Percentiles rank a stretch among this genome's conserved stretches.
Conservation (phyloP, 2,113 vertebrate species). For the Canis aureus region DNA sequence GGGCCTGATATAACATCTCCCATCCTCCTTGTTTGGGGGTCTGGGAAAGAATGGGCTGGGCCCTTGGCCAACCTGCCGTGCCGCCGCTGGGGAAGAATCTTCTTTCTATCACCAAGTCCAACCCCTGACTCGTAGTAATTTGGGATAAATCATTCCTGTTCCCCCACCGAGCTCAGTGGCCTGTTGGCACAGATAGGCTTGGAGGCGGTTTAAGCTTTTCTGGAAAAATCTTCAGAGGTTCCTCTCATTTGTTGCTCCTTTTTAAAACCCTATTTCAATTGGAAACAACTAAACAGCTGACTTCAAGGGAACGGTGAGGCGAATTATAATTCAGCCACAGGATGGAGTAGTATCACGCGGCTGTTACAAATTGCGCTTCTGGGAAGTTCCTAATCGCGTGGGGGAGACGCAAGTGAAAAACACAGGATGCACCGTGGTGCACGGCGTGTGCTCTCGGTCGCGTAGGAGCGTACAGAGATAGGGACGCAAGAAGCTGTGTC, state of each 20-base stretch:
- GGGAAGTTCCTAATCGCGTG: slow-evolving; percentile 39
- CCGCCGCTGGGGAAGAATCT: background rate
- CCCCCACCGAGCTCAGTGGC: background rate
- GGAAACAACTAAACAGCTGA: slow-evolving; percentile 39
- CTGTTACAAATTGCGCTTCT: background rate
- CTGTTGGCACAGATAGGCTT: background rate
- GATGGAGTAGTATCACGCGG: background rate
- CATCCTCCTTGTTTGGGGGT: rapidly evolving
- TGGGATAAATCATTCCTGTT: background rate
- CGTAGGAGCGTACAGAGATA: background rate
- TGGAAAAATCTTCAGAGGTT: slow-evolving; percentile 30
- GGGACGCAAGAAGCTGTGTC: background rate
- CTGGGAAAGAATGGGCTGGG: background rate
- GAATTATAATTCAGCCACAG: slow-evolving; percentile 33
- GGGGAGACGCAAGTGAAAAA: slow-evolving; percentile 8
- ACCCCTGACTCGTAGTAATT: background rate
- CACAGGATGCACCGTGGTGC: background rate
- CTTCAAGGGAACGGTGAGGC: slow-evolving; percentile 59
- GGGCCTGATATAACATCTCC: background rate
- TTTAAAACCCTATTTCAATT: slow-evolving; percentile 62
- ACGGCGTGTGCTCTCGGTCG: background rate
- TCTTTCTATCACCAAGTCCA: background rate
- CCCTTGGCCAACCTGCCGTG: background rate
- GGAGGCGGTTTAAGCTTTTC: background rate
- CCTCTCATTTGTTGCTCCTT: slow-evolving; percentile 56